Base-by-base conservation (phyloP, 2,113 vertebrate genomes). In the Pholis gunnellus region DNA sequence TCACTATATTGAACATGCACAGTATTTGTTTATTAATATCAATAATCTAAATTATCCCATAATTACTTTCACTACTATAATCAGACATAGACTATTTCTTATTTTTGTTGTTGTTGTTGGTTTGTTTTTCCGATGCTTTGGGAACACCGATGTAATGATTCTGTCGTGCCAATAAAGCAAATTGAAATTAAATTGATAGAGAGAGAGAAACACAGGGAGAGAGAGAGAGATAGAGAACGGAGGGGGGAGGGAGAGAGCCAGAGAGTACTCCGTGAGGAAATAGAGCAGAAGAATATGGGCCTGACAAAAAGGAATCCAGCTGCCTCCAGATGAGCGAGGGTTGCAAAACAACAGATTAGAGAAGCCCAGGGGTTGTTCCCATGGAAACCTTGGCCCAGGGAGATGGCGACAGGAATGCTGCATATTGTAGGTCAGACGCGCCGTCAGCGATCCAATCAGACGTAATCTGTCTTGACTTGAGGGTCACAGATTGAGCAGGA, bases 231-330 rank as follows among this genome's bases (percentile, higher is more conserved):
- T 60, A 40, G 22, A 25, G 56, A 9, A 73, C 64, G 48, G 5
- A 50, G 10, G 61, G 48, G 18, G 31, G 42, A 22, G 38, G 22
- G 56, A 31, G 44, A n/a, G 9, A 38, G 57, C 27, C 71, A 57
- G 82, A 31, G 70, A 14, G 50, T 40, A 52, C 73, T 84, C 71
- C 65, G 81, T 67, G 87, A 88, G 92, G 94, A 95, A 95, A 95
- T 94, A 93, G 94, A 95, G 95, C 95, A 95, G 94, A 95, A 95
- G 90, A 94, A 94, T 93, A 93, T 94, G 91, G 85, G 93, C 85
- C 87, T 90, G 92, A 95, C 94, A 94, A 94, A 94, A 94, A 93
- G 93, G 93, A 94, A 92, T 93, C 87, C 87, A 92, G 91, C 81
- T 93, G 87, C 87, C 93, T 93, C 84, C 85, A 95, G 94, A 93